Conservation (phyloP, 2,888 invertebrate species). For the Rhamnusium bicolor region DNA sequence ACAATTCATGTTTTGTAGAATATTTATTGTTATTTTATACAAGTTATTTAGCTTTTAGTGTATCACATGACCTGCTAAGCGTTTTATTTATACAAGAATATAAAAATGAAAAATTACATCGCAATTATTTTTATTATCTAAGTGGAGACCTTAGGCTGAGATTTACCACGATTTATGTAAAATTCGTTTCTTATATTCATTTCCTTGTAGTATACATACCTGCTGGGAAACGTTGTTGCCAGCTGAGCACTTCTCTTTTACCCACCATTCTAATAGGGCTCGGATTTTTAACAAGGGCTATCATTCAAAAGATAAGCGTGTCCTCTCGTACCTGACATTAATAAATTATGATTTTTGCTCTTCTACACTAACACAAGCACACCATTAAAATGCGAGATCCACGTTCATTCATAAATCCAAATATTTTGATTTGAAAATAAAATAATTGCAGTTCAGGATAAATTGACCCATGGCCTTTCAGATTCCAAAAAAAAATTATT, state of each 20-base stretch:
- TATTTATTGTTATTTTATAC: slow-evolving; percentile 19
- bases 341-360: slow-evolving; percentile 65
- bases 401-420: slow-evolving; percentile 37
- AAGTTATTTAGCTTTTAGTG: slow-evolving; percentile 16
- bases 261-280: slow-evolving; percentile 64
- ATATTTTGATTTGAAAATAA: background rate
- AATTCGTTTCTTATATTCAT: slow-evolving; percentile 39
- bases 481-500: too few species aligned
- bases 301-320: slow-evolving; percentile 68
- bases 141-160: slow-evolving; percentile 27
- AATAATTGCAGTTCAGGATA: background rate
- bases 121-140: slow-evolving; percentile 38
- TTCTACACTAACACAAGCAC: slow-evolving; percentile 39
- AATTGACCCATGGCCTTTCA: background rate
- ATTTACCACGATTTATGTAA: slow-evolving; percentile 30
- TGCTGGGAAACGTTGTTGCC: slow-evolving; percentile 36
- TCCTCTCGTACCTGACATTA: slow-evolving; percentile 64
- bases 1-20: background rate
- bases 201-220: slow-evolving; percentile 33
- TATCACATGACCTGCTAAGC: slow-evolving; percentile 23
- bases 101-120: slow-evolving; percentile 28
- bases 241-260: slow-evolving; percentile 42
- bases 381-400: slow-evolving; percentile 39
- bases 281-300: slow-evolving; percentile 68
- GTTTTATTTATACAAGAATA: slow-evolving; percentile 26